Conservation (phyloP, 2,797 vertebrate species). For the Hippoglossus hippoglossus region DNA sequence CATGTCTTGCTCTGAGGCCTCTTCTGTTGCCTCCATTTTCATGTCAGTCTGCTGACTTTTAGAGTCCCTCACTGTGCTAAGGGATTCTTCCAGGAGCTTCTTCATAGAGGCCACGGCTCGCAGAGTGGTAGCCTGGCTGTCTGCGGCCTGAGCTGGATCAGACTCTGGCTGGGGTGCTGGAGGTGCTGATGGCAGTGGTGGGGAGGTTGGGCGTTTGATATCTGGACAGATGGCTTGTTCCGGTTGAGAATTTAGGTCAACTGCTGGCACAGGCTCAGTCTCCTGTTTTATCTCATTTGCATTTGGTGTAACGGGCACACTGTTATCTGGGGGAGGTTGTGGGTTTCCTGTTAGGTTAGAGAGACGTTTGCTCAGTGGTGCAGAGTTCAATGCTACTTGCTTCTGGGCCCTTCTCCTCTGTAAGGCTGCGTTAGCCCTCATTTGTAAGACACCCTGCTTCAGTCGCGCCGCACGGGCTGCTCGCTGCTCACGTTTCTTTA, state of each 20-base stretch:
- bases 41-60: slow-evolving; percentile 35
- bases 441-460: slow-evolving; percentile 63
- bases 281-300: slow-evolving; percentile 75
- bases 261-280: slow-evolving; percentile 51
- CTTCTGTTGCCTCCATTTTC: slow-evolving; percentile 55
- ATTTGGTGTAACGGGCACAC: slow-evolving; percentile 12
- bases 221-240: slow-evolving; percentile 70
- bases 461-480: slow-evolving; percentile 71
- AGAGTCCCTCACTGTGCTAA: slow-evolving; percentile 74
- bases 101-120: slow-evolving; percentile 86
- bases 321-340: slow-evolving; percentile 7
- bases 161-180: slow-evolving; percentile 62
- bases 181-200: slow-evolving; percentile 48
- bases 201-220: slow-evolving; percentile 59
- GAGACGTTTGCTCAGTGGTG: slow-evolving; percentile 4
- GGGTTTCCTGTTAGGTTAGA: slow-evolving; percentile 2
- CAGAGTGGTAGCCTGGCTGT: slow-evolving; percentile 82
- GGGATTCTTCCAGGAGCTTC: slow-evolving; percentile 84
- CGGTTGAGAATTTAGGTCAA: slow-evolving; percentile 62
- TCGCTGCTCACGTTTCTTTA: slow-evolving; percentile 84
- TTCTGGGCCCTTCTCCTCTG: slow-evolving; percentile 69
- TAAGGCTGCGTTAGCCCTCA: slow-evolving; percentile 40
- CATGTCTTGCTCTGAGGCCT: slow-evolving; percentile 33
- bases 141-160: slow-evolving; percentile 64
- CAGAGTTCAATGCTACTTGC: slow-evolving; percentile 13